A percentile compares a stretch with the other conserved stretches of the same genome.
Conservation (phyloP, 2,797 vertebrate species). For the Brachymystax lenok region DNA sequence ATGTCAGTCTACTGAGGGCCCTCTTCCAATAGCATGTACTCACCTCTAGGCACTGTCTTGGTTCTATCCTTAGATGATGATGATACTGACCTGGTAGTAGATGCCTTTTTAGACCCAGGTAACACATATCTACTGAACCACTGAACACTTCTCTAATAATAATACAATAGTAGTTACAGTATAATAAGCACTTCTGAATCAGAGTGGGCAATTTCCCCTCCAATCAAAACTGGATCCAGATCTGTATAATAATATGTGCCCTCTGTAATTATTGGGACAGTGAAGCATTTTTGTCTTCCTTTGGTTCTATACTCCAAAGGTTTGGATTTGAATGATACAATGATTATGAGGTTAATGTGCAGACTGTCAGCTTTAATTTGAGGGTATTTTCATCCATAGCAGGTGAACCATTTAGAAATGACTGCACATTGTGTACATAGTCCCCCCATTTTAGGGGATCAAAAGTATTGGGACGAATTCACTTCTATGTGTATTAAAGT, state of each 20-base stretch:
- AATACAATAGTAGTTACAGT: background rate
- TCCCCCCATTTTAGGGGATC: too few species aligned
- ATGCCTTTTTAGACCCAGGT: background rate
- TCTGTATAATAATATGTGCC: background rate
- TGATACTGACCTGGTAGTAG: conserved; percentile 1
- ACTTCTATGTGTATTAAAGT: too few species aligned
- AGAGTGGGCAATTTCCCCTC: background rate
- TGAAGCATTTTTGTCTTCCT: too few species aligned
- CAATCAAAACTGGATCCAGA: background rate
- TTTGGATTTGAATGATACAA: too few species aligned
- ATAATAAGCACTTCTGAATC: background rate
- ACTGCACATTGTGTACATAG: too few species aligned
- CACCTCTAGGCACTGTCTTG: background rate
- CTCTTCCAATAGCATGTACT: background rate
- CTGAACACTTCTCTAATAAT: background rate
- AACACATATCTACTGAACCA: background rate
- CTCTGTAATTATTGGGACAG: too few species aligned
- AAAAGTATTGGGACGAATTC: too few species aligned
- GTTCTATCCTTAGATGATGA: background rate
- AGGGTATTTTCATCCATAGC: conserved; percentile 18
- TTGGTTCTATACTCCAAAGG: too few species aligned
- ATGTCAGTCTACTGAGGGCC: background rate
- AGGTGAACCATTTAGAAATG: too few species aligned
- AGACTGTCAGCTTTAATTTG: conserved; percentile 40
- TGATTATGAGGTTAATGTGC: background rate